Percentiles rank a stretch among this genome's conserved stretches.
These are phyloP conservation scores for Atta colombica DNA, from an alignment of 1,140 invertebrate genomes.

Conservation along the genomic window DNA sequence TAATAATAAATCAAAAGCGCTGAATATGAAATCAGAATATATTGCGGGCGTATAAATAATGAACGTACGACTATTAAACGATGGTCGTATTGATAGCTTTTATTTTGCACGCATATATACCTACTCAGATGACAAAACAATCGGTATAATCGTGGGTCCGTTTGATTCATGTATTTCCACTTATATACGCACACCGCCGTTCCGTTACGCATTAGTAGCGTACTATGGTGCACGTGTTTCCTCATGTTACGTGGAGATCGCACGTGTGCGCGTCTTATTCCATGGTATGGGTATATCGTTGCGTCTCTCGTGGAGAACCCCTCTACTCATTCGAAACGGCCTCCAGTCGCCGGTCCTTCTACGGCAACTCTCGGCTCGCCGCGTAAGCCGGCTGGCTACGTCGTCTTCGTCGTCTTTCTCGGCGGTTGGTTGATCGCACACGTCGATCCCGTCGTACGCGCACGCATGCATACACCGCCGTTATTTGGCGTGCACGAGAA, in stretches of 20 bases:
- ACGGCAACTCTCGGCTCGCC: constrained; percentile 81
- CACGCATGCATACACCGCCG: constrained; percentile 13
- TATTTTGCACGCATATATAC: neutral
- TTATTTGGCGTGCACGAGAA: constrained; percentile 26
- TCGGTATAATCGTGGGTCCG: neutral
- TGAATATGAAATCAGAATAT: neutral
- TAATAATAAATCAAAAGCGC: constrained; percentile 25
- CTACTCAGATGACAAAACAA: neutral
- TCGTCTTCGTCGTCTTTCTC: constrained; percentile 65
- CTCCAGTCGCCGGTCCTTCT: constrained; percentile 83
- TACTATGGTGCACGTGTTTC: constrained; percentile 40
- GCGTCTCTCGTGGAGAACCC: constrained; percentile 64
- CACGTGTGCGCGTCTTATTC: constrained; percentile 12
- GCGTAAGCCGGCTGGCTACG: neutral
- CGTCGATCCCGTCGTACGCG: constrained; percentile 64
- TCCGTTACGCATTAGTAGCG: constrained; percentile 30
- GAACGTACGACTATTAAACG: neutral
- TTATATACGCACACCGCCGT: neutral
- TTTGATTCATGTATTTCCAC: constrained; percentile 37
- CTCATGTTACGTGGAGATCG: constrained; percentile 30
- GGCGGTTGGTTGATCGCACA: constrained; percentile 62
- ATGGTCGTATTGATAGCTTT: neutral
- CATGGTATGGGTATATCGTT: constrained; percentile 45
- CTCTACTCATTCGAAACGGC: constrained; percentile 75
- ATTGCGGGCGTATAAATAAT: neutral